phyloP scores from a whole-genome alignment of 2,888 invertebrate species.

The Bombyx huttoni region DNA sequence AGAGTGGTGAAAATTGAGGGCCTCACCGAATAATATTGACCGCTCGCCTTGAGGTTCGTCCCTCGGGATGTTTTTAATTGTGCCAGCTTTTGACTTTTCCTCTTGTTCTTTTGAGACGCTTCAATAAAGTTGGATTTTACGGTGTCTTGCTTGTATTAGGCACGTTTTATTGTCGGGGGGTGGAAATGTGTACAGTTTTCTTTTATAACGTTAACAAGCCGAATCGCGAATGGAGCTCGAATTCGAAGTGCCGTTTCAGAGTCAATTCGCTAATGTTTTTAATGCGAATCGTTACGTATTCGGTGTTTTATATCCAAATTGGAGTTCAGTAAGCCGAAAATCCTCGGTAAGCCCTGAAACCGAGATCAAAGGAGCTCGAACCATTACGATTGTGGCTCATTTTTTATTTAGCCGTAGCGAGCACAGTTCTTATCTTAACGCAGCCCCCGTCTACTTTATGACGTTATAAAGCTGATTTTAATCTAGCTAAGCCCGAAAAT shows the following conservation, averaged over 20 bases:
- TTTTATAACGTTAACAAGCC: slow-evolving; percentile 1
- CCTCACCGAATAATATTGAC: slow-evolving; percentile 64
- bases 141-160: slow-evolving; percentile 47
- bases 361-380: slow-evolving; percentile 63
- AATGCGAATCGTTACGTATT: slow-evolving; percentile 55
- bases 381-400: slow-evolving; percentile 71
- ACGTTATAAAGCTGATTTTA: slow-evolving; percentile 72
- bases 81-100: slow-evolving; percentile 62
- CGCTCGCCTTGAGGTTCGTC: slow-evolving; percentile 56
- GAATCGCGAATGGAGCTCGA: neutral
- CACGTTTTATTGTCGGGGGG: slow-evolving; percentile 39
- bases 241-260: slow-evolving; percentile 10
- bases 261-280: slow-evolving; percentile 62
- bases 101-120: slow-evolving; percentile 63
- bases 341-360: slow-evolving; percentile 65
- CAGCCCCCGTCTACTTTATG: slow-evolving; percentile 57
- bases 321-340: slow-evolving; percentile 50
- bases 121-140: slow-evolving; percentile 65
- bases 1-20: slow-evolving; percentile 71
- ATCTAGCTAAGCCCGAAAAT: slow-evolving; percentile 55
- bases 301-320: slow-evolving; percentile 66
- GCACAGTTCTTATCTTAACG: slow-evolving; percentile 63
- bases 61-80: slow-evolving; percentile 65
- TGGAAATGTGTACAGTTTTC: slow-evolving; percentile 20
- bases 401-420: slow-evolving; percentile 62